phyloP scores from a whole-genome alignment of 2,113 vertebrate species.

The Phalacrocorax brasilianus region DNA sequence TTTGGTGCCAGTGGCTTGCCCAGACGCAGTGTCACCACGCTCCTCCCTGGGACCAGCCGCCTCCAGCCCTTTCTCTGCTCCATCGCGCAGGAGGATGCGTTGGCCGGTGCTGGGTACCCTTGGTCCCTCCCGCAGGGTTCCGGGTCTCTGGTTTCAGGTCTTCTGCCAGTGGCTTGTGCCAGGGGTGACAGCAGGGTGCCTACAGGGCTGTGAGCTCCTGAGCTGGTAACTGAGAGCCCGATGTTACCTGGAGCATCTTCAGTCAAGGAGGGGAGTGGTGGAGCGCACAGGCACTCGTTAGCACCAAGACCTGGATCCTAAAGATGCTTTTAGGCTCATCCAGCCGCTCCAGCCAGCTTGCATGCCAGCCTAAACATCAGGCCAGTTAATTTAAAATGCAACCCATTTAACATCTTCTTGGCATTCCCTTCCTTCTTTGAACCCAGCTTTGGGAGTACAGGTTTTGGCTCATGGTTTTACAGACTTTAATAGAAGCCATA shows the following conservation, averaged over 20 bases:
- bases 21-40: background rate
- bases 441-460: background rate
- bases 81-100: background rate
- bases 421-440: background rate
- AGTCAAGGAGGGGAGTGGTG: background rate
- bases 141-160: background rate
- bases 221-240: background rate
- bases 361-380: background rate
- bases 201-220: background rate
- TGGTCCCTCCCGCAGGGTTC: background rate
- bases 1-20: background rate
- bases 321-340: background rate
- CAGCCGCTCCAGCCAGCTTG: background rate
- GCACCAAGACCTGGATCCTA: background rate
- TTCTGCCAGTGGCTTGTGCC: background rate
- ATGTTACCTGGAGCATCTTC: background rate
- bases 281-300: background rate
- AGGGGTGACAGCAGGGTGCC: background rate
- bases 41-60: background rate
- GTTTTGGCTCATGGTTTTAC: constrained; percentile 11
- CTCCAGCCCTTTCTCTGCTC: background rate
- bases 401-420: background rate
- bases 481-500: background rate
- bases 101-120: background rate
- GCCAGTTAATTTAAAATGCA: background rate